These are phyloP conservation scores for Chaetogeoica ovagalla DNA, from an alignment of 2,888 invertebrate genomes.

Conservation along the genomic window DNA sequence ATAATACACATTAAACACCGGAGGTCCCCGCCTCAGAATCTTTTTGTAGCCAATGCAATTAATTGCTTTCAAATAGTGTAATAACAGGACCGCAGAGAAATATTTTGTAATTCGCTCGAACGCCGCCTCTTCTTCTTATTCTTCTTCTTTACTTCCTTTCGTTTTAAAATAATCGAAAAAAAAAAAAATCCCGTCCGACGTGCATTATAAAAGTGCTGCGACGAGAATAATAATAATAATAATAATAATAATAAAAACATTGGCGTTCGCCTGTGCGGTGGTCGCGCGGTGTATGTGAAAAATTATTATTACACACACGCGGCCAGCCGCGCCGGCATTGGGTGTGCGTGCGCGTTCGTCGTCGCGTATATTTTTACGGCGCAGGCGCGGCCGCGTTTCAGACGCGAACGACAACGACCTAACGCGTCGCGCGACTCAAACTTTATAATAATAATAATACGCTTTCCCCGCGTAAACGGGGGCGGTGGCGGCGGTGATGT, in stretches of 20 bases:
- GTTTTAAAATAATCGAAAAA: too few relatives aligned
- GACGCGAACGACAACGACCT: conserved; percentile 44
- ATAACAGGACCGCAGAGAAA: too few relatives aligned
- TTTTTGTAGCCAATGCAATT: too few relatives aligned
- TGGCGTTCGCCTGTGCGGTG: background rate
- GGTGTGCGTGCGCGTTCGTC: conserved; percentile 11
- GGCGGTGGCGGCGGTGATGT: background rate
- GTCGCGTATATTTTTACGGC: background rate
- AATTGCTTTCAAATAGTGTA: too few relatives aligned
- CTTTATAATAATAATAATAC: conserved; percentile 37
- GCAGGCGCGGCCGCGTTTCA: conserved; percentile 1
- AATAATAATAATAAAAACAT: background rate
- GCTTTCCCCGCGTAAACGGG: conserved; percentile 10
- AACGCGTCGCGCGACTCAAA: conserved; percentile 9
- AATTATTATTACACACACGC: conserved; percentile 26
- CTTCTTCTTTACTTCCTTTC: too few relatives aligned
- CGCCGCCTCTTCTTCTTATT: too few relatives aligned
- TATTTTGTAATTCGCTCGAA: too few relatives aligned
- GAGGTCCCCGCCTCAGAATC: too few relatives aligned
- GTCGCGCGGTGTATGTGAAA: conserved; percentile 16
- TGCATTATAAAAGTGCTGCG: too few relatives aligned
- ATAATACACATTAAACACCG: too few relatives aligned
- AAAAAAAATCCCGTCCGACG: too few relatives aligned
- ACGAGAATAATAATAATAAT: too few relatives aligned
- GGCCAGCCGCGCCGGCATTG: conserved; percentile 8